These are phyloP conservation scores for Notospermus geniculatus DNA, from an alignment of 1,140 invertebrate species.

Conservation along the genomic window DNA sequence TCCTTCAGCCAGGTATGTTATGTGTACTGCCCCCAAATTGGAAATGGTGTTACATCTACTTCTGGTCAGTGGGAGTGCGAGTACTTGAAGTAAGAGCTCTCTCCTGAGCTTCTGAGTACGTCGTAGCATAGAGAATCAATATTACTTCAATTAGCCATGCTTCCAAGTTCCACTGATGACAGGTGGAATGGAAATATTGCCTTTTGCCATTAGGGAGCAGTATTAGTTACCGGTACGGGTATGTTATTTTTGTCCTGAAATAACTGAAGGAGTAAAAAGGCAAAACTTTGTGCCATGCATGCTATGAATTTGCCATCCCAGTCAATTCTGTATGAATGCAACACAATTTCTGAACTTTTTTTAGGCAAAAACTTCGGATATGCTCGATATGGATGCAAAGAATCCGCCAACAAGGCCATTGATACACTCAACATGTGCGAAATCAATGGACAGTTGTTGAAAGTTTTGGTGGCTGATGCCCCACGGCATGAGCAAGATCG, in stretches of 20 bases:
- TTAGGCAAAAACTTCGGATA: slow-evolving; percentile 72
- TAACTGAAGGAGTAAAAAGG: neutral
- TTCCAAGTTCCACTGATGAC: too few relatives aligned
- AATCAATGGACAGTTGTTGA: slow-evolving; percentile 68
- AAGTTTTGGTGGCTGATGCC: slow-evolving; percentile 88
- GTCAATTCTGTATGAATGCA: neutral
- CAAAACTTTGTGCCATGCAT: neutral
- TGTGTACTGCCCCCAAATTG: neutral
- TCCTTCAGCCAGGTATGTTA: slow-evolving; percentile 79
- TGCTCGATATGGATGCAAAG: slow-evolving; percentile 78
- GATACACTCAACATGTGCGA: slow-evolving; percentile 74
- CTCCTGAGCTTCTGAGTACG: neutral
- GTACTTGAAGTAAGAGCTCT: neutral
- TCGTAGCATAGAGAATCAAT: neutral
- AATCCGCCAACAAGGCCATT: slow-evolving; percentile 77
- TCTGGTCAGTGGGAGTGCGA: neutral
- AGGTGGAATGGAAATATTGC: too few relatives aligned
- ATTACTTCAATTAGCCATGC: too few relatives aligned
- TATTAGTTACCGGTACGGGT: neutral
- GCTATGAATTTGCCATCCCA: neutral
- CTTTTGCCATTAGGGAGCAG: too few relatives aligned
- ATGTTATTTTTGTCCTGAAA: neutral
- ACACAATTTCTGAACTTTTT: slow-evolving; percentile 12
- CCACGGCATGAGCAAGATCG: slow-evolving; percentile 33
- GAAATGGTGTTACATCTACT: neutral